Base-by-base conservation (phyloP, 1,140 invertebrate species). In the Caerostris extrusa region DNA sequence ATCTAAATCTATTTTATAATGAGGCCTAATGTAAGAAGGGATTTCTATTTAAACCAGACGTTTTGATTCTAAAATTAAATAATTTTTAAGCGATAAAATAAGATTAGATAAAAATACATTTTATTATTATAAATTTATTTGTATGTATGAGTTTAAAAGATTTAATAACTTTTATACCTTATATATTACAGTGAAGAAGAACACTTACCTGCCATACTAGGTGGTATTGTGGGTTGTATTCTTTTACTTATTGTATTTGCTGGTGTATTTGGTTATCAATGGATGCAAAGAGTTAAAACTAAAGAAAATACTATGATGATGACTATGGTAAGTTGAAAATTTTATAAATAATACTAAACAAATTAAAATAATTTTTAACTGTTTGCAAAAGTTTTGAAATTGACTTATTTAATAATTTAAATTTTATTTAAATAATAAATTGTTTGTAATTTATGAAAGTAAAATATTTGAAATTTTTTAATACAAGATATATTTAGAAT, bases 301-400 rank as follows among this genome's bases (percentile, higher is more conserved):
- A 98, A 98, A 96, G 98, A 99, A 95, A 98, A 98, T 81, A 98
- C 98, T 0, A 97, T 98, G 91, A 98, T 98, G 95, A 98, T 98
- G 97, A 98, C 98, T 3, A 97, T 98, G 97, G 98, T 97, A 4
- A 61, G 93, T 93, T 10, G 14, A 53, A 85, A 3, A 34, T 34
- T 7, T 12, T 53, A 85, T 56, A n/a, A 14, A 85, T 85, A 85
- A 34, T 34, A 34, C 34, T 34, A 34, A 34, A 34, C 34, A 34
- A 34, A 34, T 34, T 34, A 34, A 34, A 34, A 34, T 34, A 34
- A 34, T 34, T 34, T 34, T 34, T 34, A n/a, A 34, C 34, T 34
- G 34, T 34, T 34, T 34, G 34, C 2, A 34, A 34, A 1, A 1
- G 0, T 34, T 34, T 34, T 34, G 0, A 1, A 34, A 34, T 34